Base-by-base conservation (phyloP, 2,113 vertebrate genomes). In the Lasiurus borealis region DNA sequence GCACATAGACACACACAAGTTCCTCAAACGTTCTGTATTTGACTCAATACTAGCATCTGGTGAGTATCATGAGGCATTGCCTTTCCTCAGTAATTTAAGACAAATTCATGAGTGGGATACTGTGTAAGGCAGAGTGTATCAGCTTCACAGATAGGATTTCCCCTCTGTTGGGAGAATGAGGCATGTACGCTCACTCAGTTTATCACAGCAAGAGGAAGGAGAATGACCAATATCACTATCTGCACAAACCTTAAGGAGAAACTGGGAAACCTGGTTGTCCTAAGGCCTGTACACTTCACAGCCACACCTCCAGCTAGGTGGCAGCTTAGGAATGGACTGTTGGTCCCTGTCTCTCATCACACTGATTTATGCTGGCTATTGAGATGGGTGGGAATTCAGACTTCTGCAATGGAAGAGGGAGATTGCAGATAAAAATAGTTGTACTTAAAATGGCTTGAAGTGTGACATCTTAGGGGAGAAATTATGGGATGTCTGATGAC, bases 81-180 rank as follows among this genome's bases (percentile, higher is more conserved):
- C 44, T 81, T 88, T 48, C 44, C 34, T 62, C 69, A 88, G 15
- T 54, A 81, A 81, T 19, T 23, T 90, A 93, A 91, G 73, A 72
- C 23, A 46, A 84, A 88, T 34, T 86, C 62, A 48, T 5, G 2
- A 69, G n/a, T 27, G 16, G 23, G 23, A 46, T 62, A 31, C 1
- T 72, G n/a, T 66, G 18, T 48, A 62, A 72, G 57, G 75, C 31
- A 86, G 50, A 29, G 19, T 11, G 6, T 64, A 18, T 64, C 64
- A 52, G 50, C n/a, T 69, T 36, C 46, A 27, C 18, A 80, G 71
- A 40, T 9, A 72, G 59, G 25, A 76, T 16, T 54, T 68, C 15
- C 34, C 8, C 27, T 86, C 29, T 82, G 19, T 5, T 29, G 16
- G 52, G 68, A 50, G 50, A 14, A 5, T 1, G 36, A 87, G 84